Evolutionary conservation across 2,797 vertebrate species (phyloP).

Genomic region (Xerus rutilus): DNA sequence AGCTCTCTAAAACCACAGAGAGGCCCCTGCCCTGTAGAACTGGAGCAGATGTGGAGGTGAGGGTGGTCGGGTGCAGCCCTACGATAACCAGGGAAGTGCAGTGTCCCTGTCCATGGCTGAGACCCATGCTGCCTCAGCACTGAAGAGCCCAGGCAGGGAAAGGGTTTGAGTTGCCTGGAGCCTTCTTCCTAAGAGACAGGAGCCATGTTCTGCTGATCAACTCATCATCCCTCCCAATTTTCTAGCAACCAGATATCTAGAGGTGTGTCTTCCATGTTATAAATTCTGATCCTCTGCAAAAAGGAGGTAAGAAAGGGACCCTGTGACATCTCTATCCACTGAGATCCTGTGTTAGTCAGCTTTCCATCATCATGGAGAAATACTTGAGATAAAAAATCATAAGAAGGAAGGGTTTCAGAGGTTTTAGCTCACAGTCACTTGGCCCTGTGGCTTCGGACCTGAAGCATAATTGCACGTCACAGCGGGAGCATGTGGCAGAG

Average conservation of each 20-base stretch:
- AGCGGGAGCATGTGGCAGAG: not conserved
- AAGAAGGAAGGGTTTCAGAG: not conserved
- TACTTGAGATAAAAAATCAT: not conserved
- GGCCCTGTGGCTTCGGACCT: not conserved
- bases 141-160: no score
- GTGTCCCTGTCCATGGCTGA: not conserved
- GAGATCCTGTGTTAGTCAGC: not conserved
- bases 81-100: not conserved
- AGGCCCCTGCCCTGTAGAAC: not conserved
- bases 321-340: no score
- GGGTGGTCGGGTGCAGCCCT: accelerated
- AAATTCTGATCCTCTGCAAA: not conserved
- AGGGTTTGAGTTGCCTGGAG: no score
- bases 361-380: not conserved
- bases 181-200: not conserved
- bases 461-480: no score
- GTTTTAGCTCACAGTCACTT: not conserved
- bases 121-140: not conserved
- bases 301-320: not conserved
- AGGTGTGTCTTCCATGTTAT: not conserved
- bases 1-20: not conserved
- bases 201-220: not conserved
- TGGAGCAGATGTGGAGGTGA: not conserved
- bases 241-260: no score
- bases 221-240: not conserved